Conservation (phyloP, 2,888 invertebrate species). For the Drosophila greeni region DNA sequence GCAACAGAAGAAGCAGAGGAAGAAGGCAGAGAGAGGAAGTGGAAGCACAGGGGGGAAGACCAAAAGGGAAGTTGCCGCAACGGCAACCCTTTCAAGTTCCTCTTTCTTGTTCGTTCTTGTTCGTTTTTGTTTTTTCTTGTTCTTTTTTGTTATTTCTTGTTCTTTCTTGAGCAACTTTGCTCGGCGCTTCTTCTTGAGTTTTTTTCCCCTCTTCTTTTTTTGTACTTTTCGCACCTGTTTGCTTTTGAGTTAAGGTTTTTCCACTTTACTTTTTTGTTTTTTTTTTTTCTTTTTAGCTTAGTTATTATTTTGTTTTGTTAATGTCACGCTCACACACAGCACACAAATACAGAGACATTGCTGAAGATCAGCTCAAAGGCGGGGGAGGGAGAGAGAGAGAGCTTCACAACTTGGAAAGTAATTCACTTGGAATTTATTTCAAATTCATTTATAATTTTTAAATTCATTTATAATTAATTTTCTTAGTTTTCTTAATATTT, state of each 20-base stretch:
- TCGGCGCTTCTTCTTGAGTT: slow-evolving; percentile 2
- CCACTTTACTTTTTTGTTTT: not conserved
- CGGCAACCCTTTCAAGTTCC: slow-evolving; percentile 22
- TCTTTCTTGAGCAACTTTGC: slow-evolving; percentile 28
- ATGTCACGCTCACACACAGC: slow-evolving; percentile 29
- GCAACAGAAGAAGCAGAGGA: slow-evolving; percentile 13
- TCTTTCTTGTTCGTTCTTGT: not conserved
- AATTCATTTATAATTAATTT: slow-evolving; percentile 16
- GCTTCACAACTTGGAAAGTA: slow-evolving; percentile 15
- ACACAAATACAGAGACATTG: not conserved
- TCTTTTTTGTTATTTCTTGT: not conserved
- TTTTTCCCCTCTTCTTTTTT: not conserved
- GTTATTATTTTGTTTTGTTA: slow-evolving; percentile 32
- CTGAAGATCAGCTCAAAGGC: not conserved
- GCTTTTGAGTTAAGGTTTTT: slow-evolving; percentile 29
- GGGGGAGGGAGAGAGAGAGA: not conserved
- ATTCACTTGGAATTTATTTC: not conserved
- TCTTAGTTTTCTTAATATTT: slow-evolving; percentile 9
- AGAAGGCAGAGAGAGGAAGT: not conserved
- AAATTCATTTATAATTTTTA: slow-evolving; percentile 1
- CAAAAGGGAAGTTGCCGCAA: slow-evolving; percentile 41
- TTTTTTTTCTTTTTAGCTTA: slow-evolving; percentile 2
- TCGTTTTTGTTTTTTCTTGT: not conserved
- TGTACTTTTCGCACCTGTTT: slow-evolving; percentile 37
- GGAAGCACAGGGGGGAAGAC: slow-evolving; percentile 20